phyloP scores from a whole-genome alignment of 2,797 vertebrate species.

The Phalanger gymnotis region DNA sequence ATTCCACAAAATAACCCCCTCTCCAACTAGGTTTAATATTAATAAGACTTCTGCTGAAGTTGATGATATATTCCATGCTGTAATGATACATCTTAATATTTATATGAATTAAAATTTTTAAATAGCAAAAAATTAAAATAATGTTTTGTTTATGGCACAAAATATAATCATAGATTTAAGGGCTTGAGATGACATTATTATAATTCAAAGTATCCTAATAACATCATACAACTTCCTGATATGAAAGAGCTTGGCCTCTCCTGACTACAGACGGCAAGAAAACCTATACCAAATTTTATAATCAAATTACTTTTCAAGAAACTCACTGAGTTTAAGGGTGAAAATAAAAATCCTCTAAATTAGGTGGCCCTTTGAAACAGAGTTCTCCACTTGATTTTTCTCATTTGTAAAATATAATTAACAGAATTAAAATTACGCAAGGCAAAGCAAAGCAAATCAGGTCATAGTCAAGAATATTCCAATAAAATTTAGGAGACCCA shows the following conservation, averaged over 20 bases:
- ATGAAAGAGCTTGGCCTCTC: slow-evolving; percentile 2
- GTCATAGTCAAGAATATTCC: not conserved
- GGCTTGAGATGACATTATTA: slow-evolving; percentile 38
- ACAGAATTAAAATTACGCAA: slow-evolving; percentile 41
- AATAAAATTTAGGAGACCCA: not conserved
- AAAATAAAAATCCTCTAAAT: not conserved
- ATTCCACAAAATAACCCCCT: slow-evolving; percentile 28
- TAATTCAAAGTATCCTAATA: not conserved
- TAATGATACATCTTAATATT: not conserved
- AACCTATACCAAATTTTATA: not conserved
- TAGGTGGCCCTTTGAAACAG: slow-evolving; percentile 3
- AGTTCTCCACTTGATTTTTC: slow-evolving; percentile 22
- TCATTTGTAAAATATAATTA: slow-evolving; percentile 48
- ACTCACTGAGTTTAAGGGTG: not conserved
- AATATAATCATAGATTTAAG: slow-evolving; percentile 43
- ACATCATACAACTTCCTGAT: not conserved
- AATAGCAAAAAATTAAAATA: slow-evolving; percentile 34
- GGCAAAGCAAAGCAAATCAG: slow-evolving; percentile 48
- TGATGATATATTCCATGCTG: not conserved
- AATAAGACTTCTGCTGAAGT: slow-evolving; percentile 9
- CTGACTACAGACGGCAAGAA: slow-evolving; percentile 25
- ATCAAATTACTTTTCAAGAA: slow-evolving; percentile 46
- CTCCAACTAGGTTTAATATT: slow-evolving; percentile 18
- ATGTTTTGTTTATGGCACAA: slow-evolving; percentile 14
- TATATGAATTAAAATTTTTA: slow-evolving; percentile 42